These are phyloP conservation scores for Thecocarcelia acutangulata DNA, from an alignment of 2,888 invertebrate genomes.

Conservation along the genomic window DNA sequence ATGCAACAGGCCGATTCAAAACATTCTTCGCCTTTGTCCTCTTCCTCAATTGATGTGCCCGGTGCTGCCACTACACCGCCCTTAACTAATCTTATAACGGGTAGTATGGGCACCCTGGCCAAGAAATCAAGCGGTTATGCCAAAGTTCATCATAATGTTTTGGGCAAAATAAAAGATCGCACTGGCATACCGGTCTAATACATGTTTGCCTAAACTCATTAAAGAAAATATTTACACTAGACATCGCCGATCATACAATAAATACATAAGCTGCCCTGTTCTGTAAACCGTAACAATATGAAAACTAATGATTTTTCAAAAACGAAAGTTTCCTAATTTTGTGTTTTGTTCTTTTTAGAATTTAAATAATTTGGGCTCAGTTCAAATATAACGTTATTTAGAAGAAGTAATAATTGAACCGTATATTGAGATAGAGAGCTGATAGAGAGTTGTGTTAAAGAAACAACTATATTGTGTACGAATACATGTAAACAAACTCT, in stretches of 20 bases:
- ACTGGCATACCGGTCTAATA: constrained; percentile 81
- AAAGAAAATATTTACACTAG: constrained; percentile 5
- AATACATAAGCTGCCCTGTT: not conserved
- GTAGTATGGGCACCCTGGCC: constrained; percentile 70
- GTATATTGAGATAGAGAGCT: too few relatives aligned
- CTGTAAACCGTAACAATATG: too few relatives aligned
- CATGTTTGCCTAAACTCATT: not conserved
- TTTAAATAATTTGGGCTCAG: too few relatives aligned
- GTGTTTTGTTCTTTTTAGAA: too few relatives aligned
- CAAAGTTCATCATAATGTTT: constrained; percentile 81
- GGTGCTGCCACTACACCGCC: constrained; percentile 65
- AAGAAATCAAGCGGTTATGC: constrained; percentile 78
- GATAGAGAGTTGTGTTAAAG: too few relatives aligned
- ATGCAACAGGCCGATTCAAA: constrained; percentile 75
- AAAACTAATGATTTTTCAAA: too few relatives aligned
- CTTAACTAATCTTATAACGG: constrained; percentile 53
- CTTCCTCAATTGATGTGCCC: constrained; percentile 73
- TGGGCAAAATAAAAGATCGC: constrained; percentile 81
- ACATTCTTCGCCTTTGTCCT: constrained; percentile 79
- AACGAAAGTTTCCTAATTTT: too few relatives aligned
- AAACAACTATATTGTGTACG: too few relatives aligned
- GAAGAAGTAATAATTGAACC: too few relatives aligned
- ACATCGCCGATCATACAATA: not conserved
- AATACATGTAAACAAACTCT: too few relatives aligned
- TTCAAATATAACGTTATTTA: too few relatives aligned